Evolutionary conservation across 2,113 vertebrate genomes (phyloP).

Genomic region (Sprattus sprattus): DNA sequence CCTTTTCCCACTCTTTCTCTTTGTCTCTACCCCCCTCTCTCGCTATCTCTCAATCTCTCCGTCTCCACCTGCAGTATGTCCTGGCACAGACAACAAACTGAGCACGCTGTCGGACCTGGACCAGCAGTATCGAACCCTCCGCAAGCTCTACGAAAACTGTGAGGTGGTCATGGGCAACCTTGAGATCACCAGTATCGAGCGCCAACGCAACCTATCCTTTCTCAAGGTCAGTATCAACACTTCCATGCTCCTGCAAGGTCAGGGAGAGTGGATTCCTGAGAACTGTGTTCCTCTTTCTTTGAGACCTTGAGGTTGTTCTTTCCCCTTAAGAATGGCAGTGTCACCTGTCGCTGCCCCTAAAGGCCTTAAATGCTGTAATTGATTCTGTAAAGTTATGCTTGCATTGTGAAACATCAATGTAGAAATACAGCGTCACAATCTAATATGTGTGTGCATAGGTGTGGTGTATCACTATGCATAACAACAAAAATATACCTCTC

Average conservation of each 20-base stretch:
- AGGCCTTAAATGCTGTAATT: not conserved
- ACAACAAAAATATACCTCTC: not conserved
- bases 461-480: not conserved
- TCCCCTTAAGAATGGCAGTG: not conserved
- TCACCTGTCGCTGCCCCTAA: not conserved
- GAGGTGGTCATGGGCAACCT: conserved; percentile 98
- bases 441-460: not conserved
- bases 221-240: conserved; percentile 76
- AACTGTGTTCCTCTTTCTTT: not conserved
- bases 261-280: not conserved
- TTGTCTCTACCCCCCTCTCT: not conserved
- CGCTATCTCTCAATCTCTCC: conserved; percentile 20
- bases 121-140: conserved; percentile 91
- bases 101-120: conserved; percentile 96
- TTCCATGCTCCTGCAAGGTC: not conserved
- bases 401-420: not conserved
- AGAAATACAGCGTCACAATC: not conserved
- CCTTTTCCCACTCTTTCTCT: conserved; percentile 31
- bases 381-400: not conserved
- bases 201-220: conserved; percentile 93
- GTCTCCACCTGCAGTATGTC: conserved; percentile 79
- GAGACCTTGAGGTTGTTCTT: not conserved
- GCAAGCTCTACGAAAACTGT: conserved; percentile 96
- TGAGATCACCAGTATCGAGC: conserved; percentile 97
- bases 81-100: conserved; percentile 95